These are phyloP conservation scores for Mustela lutreola DNA, from an alignment of 2,113 vertebrate genomes.

Conservation along the genomic window DNA sequence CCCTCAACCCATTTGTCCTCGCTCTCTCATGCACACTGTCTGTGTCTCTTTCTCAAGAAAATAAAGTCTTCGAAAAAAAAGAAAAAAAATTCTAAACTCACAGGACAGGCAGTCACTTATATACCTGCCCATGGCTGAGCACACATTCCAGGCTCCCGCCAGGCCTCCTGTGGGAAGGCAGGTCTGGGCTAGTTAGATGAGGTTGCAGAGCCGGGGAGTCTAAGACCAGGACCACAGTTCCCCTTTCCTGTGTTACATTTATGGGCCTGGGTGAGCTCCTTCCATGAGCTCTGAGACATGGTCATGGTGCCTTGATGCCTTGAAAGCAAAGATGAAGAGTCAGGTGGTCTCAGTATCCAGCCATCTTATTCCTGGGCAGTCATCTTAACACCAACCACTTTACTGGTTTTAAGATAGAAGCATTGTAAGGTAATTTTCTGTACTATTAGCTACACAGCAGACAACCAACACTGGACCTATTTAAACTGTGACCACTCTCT, in stretches of 20 bases:
- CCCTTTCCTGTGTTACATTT: neutral
- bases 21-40: neutral
- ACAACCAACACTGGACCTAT: neutral
- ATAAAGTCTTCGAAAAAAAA: neutral
- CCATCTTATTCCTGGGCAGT: neutral
- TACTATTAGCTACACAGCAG: neutral
- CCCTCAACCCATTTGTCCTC: neutral
- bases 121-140: neutral
- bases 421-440: neutral
- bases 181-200: neutral
- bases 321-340: neutral
- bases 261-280: neutral
- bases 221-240: neutral
- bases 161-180: neutral
- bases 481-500: neutral
- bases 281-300: neutral
- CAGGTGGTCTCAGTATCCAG: neutral
- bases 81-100: neutral
- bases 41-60: neutral
- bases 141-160: neutral
- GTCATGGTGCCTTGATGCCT: neutral
- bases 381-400: neutral
- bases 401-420: neutral
- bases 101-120: neutral
- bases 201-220: neutral